Conservation (phyloP, 2,113 vertebrate genomes). For the Lagopus muta region DNA sequence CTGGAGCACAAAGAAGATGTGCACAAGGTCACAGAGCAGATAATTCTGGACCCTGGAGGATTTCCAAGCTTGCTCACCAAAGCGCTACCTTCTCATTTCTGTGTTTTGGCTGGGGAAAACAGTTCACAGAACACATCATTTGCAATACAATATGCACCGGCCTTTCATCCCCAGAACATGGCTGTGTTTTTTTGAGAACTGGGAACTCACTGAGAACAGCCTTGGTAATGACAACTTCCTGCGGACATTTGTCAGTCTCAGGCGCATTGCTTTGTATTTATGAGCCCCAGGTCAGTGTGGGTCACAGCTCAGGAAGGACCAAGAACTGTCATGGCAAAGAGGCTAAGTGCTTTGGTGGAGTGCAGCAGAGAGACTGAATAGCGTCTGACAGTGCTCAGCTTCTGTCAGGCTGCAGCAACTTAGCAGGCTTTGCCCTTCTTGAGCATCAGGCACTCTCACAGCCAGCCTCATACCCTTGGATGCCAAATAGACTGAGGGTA, state of each 20-base stretch:
- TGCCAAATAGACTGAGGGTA: not conserved
- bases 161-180: not conserved
- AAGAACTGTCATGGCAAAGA: not conserved
- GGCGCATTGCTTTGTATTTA: slow-evolving; percentile 35
- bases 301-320: not conserved
- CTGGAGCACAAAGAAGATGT: not conserved
- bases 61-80: not conserved
- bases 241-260: not conserved
- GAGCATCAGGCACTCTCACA: not conserved
- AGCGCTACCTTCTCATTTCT: not conserved
- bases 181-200: not conserved
- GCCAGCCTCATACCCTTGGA: not conserved
- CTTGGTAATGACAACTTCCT: not conserved
- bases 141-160: not conserved
- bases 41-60: not conserved
- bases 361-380: not conserved
- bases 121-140: accelerated
- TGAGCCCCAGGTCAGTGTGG: not conserved
- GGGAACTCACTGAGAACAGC: not conserved
- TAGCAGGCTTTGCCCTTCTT: not conserved
- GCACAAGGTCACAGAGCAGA: not conserved
- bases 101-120: not conserved
- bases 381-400: not conserved
- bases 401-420: not conserved
- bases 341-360: not conserved